Percentiles rank a stretch among this genome's conserved stretches.
Evolutionary conservation across 2,797 vertebrate species (phyloP).

Genomic region (Syndactyla subalaris): DNA sequence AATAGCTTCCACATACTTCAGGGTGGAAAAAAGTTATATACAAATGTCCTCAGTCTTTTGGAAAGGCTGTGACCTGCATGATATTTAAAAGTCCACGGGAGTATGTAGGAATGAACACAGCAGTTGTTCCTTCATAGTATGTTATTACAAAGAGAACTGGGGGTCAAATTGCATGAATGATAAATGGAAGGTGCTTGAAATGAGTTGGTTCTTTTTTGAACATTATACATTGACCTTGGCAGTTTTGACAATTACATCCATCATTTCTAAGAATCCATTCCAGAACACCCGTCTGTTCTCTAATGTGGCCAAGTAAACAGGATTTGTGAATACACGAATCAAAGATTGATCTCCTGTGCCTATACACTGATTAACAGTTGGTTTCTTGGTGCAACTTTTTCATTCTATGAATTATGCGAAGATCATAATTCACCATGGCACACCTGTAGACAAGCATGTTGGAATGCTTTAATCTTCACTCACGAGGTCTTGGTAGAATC

Average conservation of each 20-base stretch:
- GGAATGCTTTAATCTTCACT: conserved; percentile 80
- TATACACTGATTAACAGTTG: conserved; percentile 84
- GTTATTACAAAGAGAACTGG: conserved; percentile 93
- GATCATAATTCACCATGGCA: conserved; percentile 80
- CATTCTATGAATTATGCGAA: conserved; percentile 72
- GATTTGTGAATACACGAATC: conserved; percentile 89
- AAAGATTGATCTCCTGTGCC: conserved; percentile 90
- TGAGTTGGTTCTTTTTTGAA: conserved; percentile 87
- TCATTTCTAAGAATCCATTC: conserved; percentile 91
- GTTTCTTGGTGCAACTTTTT: conserved; percentile 79
- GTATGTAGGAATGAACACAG: conserved; percentile 86
- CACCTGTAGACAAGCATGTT: conserved; percentile 79
- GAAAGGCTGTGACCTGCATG: conserved; percentile 81
- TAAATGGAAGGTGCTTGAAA: conserved; percentile 91
- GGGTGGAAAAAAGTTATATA: conserved; percentile 77
- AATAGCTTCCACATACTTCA: conserved; percentile 72
- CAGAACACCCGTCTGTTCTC: conserved; percentile 85
- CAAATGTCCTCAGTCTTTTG: conserved; percentile 80
- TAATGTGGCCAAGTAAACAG: conserved; percentile 90
- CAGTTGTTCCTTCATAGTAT: conserved; percentile 88
- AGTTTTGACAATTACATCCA: conserved; percentile 97
- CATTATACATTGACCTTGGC: conserved; percentile 95
- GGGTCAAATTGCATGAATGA: conserved; percentile 92
- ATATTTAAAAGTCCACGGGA: conserved; percentile 85
- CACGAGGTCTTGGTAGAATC: conserved; percentile 59